Evolutionary conservation across 2,888 invertebrate genomes (phyloP).

Genomic region (Nomada fucata): DNA sequence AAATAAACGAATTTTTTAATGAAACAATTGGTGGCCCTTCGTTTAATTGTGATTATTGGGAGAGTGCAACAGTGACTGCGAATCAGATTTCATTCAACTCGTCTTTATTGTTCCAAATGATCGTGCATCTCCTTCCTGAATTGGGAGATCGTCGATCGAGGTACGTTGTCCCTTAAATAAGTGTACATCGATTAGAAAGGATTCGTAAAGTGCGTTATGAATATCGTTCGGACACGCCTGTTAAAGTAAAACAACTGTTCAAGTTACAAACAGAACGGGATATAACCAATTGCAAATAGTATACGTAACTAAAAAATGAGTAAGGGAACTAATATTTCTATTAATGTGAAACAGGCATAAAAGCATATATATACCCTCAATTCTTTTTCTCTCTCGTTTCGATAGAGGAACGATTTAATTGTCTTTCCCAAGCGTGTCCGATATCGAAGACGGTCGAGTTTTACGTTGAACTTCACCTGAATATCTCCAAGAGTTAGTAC

Average conservation of each 20-base stretch:
- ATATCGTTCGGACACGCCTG: neutral
- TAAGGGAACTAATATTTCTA: too few species aligned
- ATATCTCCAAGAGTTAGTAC: conserved; percentile 38
- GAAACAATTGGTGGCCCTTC: conserved; percentile 32
- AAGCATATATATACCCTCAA: too few species aligned
- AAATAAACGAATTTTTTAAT: conserved; percentile 74
- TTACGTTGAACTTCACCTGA: neutral
- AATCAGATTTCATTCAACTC: conserved; percentile 31
- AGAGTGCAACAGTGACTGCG: neutral
- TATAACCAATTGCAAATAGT: neutral
- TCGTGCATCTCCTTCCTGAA: neutral
- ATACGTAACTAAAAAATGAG: neutral
- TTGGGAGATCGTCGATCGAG: conserved; percentile 18
- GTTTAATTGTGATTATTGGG: too few species aligned
- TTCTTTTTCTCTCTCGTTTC: too few species aligned
- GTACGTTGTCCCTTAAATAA: conserved; percentile 37
- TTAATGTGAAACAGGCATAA: too few species aligned
- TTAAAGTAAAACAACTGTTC: neutral
- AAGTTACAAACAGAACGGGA: too few species aligned
- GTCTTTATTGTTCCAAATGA: conserved; percentile 45
- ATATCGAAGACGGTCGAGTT: conserved; percentile 3
- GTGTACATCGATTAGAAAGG: conserved; percentile 48
- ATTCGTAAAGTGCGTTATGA: conserved; percentile 36
- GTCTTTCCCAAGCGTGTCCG: conserved; percentile 2
- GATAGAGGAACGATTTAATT: neutral